Evolutionary conservation across 2,888 invertebrate genomes (phyloP).

Genomic region (Caenorhabditis japonica): DNA sequence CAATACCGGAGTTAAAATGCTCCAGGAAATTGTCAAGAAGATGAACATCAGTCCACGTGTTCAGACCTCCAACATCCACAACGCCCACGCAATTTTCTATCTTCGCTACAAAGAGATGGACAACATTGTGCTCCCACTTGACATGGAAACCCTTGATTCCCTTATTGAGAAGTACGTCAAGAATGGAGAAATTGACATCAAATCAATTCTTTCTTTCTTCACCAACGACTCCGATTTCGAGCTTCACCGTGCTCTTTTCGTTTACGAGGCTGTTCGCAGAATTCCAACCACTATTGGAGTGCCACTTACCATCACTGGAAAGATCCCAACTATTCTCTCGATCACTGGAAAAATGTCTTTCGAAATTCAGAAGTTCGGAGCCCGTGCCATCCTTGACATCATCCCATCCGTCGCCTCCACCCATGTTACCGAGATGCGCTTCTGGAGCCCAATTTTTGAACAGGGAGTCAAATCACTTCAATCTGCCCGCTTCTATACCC

Average conservation of each 20-base stretch:
- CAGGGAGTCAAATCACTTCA: conserved; percentile 66
- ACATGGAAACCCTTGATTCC: conserved; percentile 47
- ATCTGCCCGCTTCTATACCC: conserved; percentile 58
- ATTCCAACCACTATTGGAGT: conserved; percentile 68
- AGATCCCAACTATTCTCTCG: conserved; percentile 55
- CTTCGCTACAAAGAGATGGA: conserved; percentile 68
- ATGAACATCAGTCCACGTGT: conserved; percentile 58
- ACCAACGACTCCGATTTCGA: conserved; percentile 44
- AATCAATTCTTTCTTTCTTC: conserved; percentile 40
- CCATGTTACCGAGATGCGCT: conserved; percentile 52
- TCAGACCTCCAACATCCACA: conserved; percentile 16
- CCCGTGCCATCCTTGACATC: conserved; percentile 37
- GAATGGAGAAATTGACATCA: conserved; percentile 38
- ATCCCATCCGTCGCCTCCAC: conserved; percentile 44
- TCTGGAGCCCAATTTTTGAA: conserved; percentile 63
- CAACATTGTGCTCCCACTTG: conserved; percentile 63
- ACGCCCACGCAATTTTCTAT: conserved; percentile 60
- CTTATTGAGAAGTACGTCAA: conserved; percentile 50
- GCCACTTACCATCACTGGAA: conserved; percentile 59
- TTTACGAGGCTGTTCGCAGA: conserved; percentile 51
- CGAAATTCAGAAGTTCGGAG: conserved; percentile 38
- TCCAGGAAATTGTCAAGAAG: conserved; percentile 61
- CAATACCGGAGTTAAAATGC: conserved; percentile 45
- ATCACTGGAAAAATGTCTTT: conserved; percentile 32
- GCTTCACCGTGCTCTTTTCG: conserved; percentile 49